phyloP scores from a whole-genome alignment of 2,797 vertebrate genomes.

The Mormyrus hasselquistii region DNA sequence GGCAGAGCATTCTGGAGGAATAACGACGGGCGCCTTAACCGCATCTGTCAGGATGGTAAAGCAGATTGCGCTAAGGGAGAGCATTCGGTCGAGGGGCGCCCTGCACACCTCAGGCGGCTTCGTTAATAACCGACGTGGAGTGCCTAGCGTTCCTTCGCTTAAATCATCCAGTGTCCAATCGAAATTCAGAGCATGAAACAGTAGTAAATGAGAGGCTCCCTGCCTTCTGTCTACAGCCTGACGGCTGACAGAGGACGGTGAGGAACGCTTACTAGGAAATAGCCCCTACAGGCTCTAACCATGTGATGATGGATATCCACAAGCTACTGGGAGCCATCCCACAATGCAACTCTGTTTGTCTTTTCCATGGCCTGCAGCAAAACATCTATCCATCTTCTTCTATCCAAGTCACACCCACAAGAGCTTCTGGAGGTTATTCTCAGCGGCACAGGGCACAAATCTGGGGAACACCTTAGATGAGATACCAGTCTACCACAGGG shows the following conservation, averaged over 20 bases:
- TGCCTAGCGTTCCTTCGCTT: not conserved
- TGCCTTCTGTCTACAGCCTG: not conserved
- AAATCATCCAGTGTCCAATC: not conserved
- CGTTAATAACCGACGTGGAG: not conserved
- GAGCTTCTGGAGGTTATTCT: not conserved
- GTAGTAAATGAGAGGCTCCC: not conserved
- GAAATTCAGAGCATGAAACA: not conserved
- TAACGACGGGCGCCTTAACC: not conserved
- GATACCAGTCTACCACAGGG: not conserved
- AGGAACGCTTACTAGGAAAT: not conserved
- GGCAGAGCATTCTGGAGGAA: not conserved
- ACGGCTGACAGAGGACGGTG: not conserved
- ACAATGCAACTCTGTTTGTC: not conserved
- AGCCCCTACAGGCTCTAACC: not conserved
- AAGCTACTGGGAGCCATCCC: not conserved
- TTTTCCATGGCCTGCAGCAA: not conserved
- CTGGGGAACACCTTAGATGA: not conserved
- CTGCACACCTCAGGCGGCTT: not conserved
- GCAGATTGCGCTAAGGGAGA: not conserved
- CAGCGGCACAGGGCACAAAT: not conserved
- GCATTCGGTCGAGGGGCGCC: not conserved
- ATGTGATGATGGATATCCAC: not conserved
- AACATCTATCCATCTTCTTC: not conserved
- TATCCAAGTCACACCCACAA: not conserved
- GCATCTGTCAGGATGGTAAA: conserved; percentile 8